Conservation (phyloP, 2,888 invertebrate species). For the Diarsia dahlii region DNA sequence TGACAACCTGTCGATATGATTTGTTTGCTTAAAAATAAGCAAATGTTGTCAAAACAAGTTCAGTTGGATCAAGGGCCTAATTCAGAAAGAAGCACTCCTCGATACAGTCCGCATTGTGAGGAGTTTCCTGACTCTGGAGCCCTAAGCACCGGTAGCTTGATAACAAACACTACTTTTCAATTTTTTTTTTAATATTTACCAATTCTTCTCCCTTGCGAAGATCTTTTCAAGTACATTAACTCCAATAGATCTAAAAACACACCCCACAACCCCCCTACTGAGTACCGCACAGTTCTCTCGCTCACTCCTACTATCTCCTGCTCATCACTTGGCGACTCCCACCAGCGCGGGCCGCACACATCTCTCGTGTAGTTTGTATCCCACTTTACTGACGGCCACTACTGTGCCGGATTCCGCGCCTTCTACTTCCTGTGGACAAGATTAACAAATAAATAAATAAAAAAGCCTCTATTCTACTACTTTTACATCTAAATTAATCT, state of each 20-base stretch:
- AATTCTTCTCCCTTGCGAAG: background rate
- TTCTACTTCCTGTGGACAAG: slow-evolving; percentile 90
- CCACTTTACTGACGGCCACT: slow-evolving; percentile 98
- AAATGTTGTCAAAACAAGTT: too few relatives aligned
- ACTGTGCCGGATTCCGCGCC: slow-evolving; percentile 96
- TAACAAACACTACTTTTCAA: too few relatives aligned
- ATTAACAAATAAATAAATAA: too few relatives aligned
- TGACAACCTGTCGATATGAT: background rate
- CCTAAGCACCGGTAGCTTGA: too few relatives aligned
- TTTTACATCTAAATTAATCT: too few relatives aligned
- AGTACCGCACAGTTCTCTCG: slow-evolving; percentile 12
- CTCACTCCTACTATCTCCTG: background rate
- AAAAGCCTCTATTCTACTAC: too few relatives aligned
- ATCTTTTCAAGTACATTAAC: background rate
- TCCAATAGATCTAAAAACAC: background rate
- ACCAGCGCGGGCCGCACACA: slow-evolving; percentile 99
- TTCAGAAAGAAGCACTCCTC: too few relatives aligned
- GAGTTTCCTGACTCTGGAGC: too few relatives aligned
- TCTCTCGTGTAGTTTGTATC: slow-evolving; percentile 98
- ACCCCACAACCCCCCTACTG: slow-evolving; percentile 1
- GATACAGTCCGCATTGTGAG: too few relatives aligned
- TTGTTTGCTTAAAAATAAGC: too few relatives aligned
- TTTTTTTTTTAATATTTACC: background rate
- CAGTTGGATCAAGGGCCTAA: too few relatives aligned
- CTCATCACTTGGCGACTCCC: slow-evolving; percentile 95